Conservation (phyloP, 2,113 vertebrate species). For the Zosterops hypoxanthus region DNA sequence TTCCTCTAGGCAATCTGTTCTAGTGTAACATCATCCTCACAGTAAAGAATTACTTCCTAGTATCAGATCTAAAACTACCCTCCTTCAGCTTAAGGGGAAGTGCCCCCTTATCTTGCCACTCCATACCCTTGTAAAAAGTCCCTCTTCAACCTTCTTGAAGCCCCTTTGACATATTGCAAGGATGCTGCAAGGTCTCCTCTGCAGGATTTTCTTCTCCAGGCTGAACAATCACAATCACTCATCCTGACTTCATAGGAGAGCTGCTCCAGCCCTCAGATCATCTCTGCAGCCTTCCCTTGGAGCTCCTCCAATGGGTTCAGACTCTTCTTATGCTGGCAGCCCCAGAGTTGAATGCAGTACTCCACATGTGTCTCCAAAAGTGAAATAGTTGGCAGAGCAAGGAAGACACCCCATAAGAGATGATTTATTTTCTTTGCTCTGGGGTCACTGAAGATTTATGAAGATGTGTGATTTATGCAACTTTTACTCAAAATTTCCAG, state of each 20-base stretch:
- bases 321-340: not conserved
- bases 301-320: not conserved
- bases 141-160: not conserved
- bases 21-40: not conserved
- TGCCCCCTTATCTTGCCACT: not conserved
- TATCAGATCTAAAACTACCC: not conserved
- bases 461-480: not conserved
- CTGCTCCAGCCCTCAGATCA: not conserved
- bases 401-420: accelerated
- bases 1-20: not conserved
- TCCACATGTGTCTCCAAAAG: not conserved
- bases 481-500: not conserved
- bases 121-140: not conserved
- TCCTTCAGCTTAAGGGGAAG: not conserved
- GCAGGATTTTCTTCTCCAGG: not conserved
- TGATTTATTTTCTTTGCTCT: not conserved
- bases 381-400: not conserved
- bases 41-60: not conserved
- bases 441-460: not conserved
- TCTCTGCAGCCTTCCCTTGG: not conserved
- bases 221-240: not conserved
- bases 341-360: not conserved
- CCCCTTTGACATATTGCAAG: not conserved
- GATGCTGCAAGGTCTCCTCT: not conserved
- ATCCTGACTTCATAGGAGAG: not conserved